A percentile compares a stretch with the other conserved stretches of the same genome.
phyloP scores from a whole-genome alignment of 2,888 invertebrate genomes.

The Caenorhabditis auriculariae region DNA sequence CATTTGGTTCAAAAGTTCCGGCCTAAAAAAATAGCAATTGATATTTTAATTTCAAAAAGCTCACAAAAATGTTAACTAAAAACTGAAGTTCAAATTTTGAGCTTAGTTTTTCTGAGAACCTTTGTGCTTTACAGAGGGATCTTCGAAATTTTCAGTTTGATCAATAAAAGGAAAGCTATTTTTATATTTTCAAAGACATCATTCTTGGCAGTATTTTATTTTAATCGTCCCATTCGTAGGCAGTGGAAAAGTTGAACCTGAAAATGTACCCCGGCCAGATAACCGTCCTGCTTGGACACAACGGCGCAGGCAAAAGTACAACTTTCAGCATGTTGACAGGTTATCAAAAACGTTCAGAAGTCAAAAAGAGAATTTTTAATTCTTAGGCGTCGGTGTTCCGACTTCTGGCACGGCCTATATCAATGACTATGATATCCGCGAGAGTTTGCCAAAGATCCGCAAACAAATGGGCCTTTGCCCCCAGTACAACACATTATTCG shows the following conservation, averaged over 20 bases:
- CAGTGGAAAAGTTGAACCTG: conserved; percentile 73
- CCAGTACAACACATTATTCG: conserved; percentile 81
- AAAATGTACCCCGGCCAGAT: conserved; percentile 80
- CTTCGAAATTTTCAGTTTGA: too few species aligned
- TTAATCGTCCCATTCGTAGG: too few species aligned
- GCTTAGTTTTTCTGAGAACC: too few species aligned
- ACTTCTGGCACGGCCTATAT: conserved; percentile 50
- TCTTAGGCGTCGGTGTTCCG: conserved; percentile 40
- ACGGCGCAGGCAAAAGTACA: conserved; percentile 87
- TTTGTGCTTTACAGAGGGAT: background rate
- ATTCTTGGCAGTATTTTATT: too few species aligned
- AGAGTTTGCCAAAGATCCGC: conserved; percentile 63
- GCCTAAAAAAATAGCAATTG: too few species aligned
- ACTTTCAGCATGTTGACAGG: conserved; percentile 88
- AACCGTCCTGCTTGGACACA: conserved; percentile 74
- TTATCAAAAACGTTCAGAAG: background rate
- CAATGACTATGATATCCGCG: conserved; percentile 70
- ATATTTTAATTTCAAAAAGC: too few species aligned
- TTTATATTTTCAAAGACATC: too few species aligned
- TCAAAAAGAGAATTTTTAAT: background rate
- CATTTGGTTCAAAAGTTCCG: too few species aligned
- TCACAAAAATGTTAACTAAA: too few species aligned
- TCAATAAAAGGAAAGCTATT: too few species aligned
- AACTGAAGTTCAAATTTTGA: too few species aligned
- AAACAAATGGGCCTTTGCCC: conserved; percentile 81